Conservation (phyloP, 2,797 vertebrate genomes). For the Petrocephalus schoutedeni region DNA sequence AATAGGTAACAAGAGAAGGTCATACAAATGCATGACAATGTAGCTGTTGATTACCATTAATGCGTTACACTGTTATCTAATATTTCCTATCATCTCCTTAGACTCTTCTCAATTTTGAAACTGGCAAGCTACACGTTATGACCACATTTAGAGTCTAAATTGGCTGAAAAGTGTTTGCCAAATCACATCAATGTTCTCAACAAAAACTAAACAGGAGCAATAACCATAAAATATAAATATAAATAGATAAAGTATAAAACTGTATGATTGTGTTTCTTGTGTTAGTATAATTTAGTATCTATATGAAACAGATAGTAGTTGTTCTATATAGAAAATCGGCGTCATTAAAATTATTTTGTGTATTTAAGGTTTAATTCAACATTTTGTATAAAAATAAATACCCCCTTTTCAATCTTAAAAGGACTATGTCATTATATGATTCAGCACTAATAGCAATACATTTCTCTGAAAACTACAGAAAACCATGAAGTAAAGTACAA, state of each 20-base stretch:
- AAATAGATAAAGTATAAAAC: not conserved
- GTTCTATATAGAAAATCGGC: not conserved
- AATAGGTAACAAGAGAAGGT: not conserved
- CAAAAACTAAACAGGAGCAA: not conserved
- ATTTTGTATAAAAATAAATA: not conserved
- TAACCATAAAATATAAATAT: not conserved
- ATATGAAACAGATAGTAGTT: not conserved
- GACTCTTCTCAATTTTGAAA: not conserved
- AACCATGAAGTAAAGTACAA: conserved; percentile 14
- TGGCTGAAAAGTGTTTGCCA: not conserved
- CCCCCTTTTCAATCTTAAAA: not conserved
- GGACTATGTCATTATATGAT: not conserved
- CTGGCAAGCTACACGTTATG: not conserved
- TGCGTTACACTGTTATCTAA: not conserved
- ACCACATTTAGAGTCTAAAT: not conserved
- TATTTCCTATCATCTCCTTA: not conserved
- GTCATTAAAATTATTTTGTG: not conserved
- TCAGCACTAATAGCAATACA: not conserved
- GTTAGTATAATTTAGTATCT: not conserved
- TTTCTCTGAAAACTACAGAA: not conserved
- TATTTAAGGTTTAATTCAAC: not conserved
- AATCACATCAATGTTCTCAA: not conserved
- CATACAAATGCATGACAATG: not conserved
- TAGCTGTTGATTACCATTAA: not conserved
- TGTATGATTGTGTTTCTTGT: not conserved